phyloP scores from a whole-genome alignment of 2,113 vertebrate genomes.

The Anoplopoma fimbria region DNA sequence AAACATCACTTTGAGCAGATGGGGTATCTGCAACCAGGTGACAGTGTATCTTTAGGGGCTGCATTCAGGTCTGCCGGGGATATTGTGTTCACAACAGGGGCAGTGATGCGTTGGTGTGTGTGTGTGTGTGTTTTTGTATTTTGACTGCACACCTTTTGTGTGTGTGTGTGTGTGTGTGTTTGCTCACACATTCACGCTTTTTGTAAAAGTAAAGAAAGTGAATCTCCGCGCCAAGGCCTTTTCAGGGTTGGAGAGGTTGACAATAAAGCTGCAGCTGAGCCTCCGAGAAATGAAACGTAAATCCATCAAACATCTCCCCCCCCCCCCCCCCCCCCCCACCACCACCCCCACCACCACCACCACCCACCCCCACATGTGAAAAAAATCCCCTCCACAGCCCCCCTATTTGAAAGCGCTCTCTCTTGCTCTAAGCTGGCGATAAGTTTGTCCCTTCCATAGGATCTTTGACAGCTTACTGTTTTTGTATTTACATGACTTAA shows the following conservation, averaged over 20 bases:
- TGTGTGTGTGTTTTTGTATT: slow-evolving; percentile 18
- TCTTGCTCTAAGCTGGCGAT: slow-evolving; percentile 76
- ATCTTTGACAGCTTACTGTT: slow-evolving; percentile 74
- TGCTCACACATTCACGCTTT: slow-evolving; percentile 27
- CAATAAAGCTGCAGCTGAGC: slow-evolving; percentile 70
- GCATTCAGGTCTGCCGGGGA: slow-evolving; percentile 11
- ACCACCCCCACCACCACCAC: not conserved
- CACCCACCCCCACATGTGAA: slow-evolving; percentile 1
- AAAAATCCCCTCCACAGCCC: slow-evolving; percentile 48
- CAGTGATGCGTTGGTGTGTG: not conserved
- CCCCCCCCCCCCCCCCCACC: not conserved
- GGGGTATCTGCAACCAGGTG: slow-evolving; percentile 3
- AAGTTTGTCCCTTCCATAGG: slow-evolving; percentile 72
- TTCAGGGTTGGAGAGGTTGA: slow-evolving; percentile 61
- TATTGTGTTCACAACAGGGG: slow-evolving; percentile 1
- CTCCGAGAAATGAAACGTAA: slow-evolving; percentile 68
- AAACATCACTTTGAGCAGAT: slow-evolving; percentile 55
- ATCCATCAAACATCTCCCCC: slow-evolving; percentile 69
- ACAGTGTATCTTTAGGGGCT: not conserved
- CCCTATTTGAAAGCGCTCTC: slow-evolving; percentile 68
- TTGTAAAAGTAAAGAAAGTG: slow-evolving; percentile 59
- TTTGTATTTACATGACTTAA: slow-evolving; percentile 75
- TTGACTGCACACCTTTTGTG: slow-evolving; percentile 33
- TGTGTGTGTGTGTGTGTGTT: slow-evolving; percentile 11
- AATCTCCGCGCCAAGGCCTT: slow-evolving; percentile 42